Base-by-base conservation (phyloP, 2,888 invertebrate genomes). In the Rosalia funebris region DNA sequence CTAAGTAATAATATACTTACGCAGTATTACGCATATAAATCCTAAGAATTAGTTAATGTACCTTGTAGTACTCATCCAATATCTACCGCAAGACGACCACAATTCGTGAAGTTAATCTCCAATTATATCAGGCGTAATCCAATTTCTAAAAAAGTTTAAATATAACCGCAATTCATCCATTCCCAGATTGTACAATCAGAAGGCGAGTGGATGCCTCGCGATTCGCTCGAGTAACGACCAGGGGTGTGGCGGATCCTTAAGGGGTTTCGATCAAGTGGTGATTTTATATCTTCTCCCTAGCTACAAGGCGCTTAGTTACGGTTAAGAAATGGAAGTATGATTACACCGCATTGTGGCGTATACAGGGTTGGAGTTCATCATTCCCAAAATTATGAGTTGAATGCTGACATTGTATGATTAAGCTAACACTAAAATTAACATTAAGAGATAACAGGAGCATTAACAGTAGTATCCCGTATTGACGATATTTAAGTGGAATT, bases 201-300 rank as follows among this genome's bases (percentile, higher is more conserved):
- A 73, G 71, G 71, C 71, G 73, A 76, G 76, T 76, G 75, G 77
- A 78, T 77, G 75, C 74, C 76, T 75, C 73, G 71, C 77, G 80
- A 78, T 80, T 78, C 77, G 80, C 78, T 80, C 77, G 78, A 79
- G 77, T 78, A 75, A 75, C 66, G 66, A 59, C 60, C 63, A 68
- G 73, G 75, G 77, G 74, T 71, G 75, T 73, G 73, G 72, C 75
- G 71, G 71, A 67, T 67, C 63, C 70, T 69, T 66, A 62, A 63
- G 69, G 72, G 71, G 71, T 71, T 71, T 72, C 72, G 75, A 77
- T 77, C 76, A 71, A 75, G 75, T 75, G 75, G 75, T 73, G 76
- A 75, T 76, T 75, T 74, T 75, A 71, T 74, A 71, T 65, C 63
- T 63, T 65, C 56, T 61, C 60, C 63, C 65, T 37, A 42, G 53